Percentiles rank a stretch among this genome's conserved stretches.
phyloP scores from a whole-genome alignment of 2,888 invertebrate genomes.

The Cecidostiba fungosa region DNA sequence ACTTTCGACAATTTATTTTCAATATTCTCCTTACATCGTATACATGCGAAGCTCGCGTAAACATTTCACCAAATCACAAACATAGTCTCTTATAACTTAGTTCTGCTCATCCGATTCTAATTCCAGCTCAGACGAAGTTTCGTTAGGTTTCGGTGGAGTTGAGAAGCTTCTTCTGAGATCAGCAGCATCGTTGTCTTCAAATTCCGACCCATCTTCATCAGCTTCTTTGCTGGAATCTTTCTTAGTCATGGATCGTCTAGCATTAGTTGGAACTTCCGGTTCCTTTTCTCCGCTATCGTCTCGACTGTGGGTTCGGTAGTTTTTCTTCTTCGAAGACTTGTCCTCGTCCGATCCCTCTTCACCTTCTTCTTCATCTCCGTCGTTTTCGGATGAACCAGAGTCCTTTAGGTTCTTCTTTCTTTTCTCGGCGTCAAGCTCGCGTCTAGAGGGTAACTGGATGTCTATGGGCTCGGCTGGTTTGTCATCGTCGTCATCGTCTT shows the following conservation, averaged over 20 bases:
- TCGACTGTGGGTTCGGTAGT: no score
- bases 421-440: background rate
- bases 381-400: background rate
- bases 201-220: background rate
- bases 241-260: background rate
- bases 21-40: background rate
- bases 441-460: background rate
- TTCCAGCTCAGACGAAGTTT: background rate
- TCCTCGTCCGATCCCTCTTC: background rate
- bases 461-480: background rate
- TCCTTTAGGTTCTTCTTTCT: background rate
- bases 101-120: background rate
- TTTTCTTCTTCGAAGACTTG: no score
- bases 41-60: background rate
- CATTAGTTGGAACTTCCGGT: background rate
- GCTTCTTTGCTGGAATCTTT: background rate
- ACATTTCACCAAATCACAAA: background rate
- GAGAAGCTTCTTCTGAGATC: no score
- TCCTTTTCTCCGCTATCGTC: background rate
- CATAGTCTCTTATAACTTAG: background rate
- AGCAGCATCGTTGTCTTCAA: background rate
- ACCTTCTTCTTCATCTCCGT: background rate
- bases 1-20: background rate
- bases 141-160: background rate
- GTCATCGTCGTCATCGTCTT: background rate